A percentile compares a stretch with the other conserved stretches of the same genome.
Evolutionary conservation across 2,888 invertebrate species (phyloP).

Genomic region (Imbricaverruca yamaguchii): DNA sequence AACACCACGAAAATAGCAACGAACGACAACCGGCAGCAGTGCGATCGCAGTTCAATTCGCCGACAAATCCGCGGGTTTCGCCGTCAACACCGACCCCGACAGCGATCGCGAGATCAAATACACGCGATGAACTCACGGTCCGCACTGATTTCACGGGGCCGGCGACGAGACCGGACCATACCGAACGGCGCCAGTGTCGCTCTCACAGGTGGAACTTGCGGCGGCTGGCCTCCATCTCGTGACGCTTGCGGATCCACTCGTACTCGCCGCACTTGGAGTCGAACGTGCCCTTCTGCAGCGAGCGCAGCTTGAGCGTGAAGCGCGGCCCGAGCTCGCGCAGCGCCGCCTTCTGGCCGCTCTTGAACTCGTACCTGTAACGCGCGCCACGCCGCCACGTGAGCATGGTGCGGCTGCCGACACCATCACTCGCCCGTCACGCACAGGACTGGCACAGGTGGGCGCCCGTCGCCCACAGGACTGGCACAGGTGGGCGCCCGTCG

Average conservation of each 20-base stretch:
- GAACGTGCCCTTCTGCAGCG: constrained; percentile 93
- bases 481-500: no score
- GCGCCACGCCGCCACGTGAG: no score
- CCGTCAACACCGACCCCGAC: background rate
- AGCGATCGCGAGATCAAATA: background rate
- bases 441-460: no score
- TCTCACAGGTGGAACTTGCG: constrained; percentile 78
- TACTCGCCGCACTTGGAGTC: constrained; percentile 95
- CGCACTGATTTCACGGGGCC: constrained; percentile 36
- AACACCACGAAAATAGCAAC: no score
- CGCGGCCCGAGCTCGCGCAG: constrained; percentile 93
- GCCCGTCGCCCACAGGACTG: no score
- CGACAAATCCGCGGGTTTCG: background rate
- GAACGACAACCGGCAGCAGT: no score
- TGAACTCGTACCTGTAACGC: constrained; percentile 69
- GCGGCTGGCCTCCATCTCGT: constrained; percentile 87
- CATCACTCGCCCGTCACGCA: no score
- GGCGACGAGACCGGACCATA: constrained; percentile 61
- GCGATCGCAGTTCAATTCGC: background rate
- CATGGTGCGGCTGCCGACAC: no score
- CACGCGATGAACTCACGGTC: no score
- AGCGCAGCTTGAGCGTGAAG: constrained; percentile 86
- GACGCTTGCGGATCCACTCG: constrained; percentile 90
- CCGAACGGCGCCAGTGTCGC: constrained; percentile 53
- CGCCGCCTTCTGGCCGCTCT: constrained; percentile 56